phyloP scores from a whole-genome alignment of 1,140 invertebrate species.

The Aradophagus sp. region DNA sequence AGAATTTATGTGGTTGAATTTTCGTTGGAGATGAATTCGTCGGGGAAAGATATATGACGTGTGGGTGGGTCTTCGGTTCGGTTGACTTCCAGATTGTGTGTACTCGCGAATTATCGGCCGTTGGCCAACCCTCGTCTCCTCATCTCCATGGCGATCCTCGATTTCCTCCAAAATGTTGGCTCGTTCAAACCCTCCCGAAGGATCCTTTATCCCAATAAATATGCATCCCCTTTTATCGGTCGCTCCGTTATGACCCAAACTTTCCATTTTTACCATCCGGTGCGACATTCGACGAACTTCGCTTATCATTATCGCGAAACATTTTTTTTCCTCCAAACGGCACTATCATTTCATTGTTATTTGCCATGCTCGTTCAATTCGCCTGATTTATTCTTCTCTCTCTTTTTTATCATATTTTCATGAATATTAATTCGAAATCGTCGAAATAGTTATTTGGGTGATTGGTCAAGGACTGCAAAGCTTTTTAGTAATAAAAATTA shows the following conservation, averaged over 20 bases:
- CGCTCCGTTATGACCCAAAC: conserved; percentile 52
- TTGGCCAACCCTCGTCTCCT: conserved; percentile 54
- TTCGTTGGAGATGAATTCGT: conserved; percentile 49
- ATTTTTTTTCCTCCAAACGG: conserved; percentile 19
- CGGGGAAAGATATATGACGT: conserved; percentile 41
- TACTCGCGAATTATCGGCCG: conserved; percentile 63
- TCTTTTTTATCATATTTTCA: too few relatives aligned
- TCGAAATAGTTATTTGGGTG: too few relatives aligned
- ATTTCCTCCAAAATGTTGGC: conserved; percentile 47
- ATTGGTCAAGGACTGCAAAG: too few relatives aligned
- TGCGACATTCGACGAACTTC: conserved; percentile 47
- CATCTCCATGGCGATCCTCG: conserved; percentile 56
- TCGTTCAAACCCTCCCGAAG: conserved; percentile 35
- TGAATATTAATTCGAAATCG: too few relatives aligned
- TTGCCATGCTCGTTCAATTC: conserved; percentile 19
- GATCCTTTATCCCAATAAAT: conserved; percentile 56
- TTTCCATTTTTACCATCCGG: conserved; percentile 57
- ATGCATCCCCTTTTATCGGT: conserved; percentile 58
- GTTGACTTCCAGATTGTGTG: conserved; percentile 60
- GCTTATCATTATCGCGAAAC: conserved; percentile 48
- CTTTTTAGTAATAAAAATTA: too few relatives aligned
- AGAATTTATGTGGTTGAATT: conserved; percentile 44
- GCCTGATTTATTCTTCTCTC: not conserved
- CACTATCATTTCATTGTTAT: conserved; percentile 44
- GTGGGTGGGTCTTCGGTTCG: conserved; percentile 51